Percentiles rank a stretch among this genome's conserved stretches.
These are phyloP conservation scores for Callochromis pleurospilus DNA, from an alignment of 2,113 vertebrate genomes.

Conservation along the genomic window DNA sequence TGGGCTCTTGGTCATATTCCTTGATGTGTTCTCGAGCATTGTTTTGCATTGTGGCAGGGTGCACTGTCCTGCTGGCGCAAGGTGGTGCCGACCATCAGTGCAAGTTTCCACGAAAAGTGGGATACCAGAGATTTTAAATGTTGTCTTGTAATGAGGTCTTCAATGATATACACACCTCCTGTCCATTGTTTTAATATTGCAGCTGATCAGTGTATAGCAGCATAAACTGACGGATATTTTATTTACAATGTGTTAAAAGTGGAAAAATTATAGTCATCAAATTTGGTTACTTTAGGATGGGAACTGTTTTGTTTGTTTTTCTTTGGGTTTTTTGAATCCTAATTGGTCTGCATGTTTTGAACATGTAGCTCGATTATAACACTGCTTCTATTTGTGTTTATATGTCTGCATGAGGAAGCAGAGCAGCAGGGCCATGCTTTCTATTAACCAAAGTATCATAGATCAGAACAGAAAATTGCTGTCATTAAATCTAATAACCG, in stretches of 20 bases:
- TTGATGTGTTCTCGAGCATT: not conserved
- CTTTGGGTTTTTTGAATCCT: rapidly evolving
- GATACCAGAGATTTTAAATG: not conserved
- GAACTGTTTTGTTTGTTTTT: rapidly evolving
- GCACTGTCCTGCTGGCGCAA: not conserved
- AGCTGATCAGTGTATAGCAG: not conserved
- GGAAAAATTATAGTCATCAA: not conserved
- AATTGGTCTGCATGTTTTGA: not conserved
- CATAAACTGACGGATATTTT: not conserved
- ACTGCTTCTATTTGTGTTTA: slow-evolving; percentile 6
- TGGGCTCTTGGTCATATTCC: not conserved
- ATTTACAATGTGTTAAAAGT: not conserved
- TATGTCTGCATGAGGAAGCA: slow-evolving; percentile 6
- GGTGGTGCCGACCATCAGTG: too few species aligned
- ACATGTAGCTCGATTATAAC: not conserved
- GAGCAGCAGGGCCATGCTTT: slow-evolving; percentile 11
- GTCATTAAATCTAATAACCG: slow-evolving; percentile 38
- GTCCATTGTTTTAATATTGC: not conserved
- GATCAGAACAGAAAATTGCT: slow-evolving; percentile 47
- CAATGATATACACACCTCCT: not conserved
- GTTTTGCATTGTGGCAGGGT: not conserved
- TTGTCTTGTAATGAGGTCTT: not conserved
- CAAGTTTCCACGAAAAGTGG: not conserved
- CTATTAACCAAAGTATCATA: slow-evolving; percentile 9
- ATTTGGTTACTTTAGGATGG: not conserved